Conservation (phyloP, 1,140 invertebrate genomes). For the Steinernema feltiae region DNA sequence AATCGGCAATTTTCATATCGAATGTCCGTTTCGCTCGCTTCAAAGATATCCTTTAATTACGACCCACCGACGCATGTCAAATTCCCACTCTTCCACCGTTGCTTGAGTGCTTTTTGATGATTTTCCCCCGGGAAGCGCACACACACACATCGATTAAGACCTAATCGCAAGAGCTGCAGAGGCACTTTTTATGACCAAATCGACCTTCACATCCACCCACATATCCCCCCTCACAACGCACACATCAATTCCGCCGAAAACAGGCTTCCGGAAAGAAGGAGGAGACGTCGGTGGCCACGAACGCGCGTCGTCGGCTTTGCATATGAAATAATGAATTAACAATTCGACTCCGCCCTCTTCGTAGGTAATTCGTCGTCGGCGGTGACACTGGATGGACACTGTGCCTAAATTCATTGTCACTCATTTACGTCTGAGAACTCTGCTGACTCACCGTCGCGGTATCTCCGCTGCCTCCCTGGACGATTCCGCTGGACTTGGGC, state of each 20-base stretch:
- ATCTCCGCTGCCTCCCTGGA: background rate
- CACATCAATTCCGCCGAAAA: no score
- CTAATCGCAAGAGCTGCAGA: no score
- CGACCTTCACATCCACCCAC: no score
- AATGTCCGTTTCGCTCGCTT: background rate
- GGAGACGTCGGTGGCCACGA: background rate
- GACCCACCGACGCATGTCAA: background rate
- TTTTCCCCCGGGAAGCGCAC: no score
- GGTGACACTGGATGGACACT: background rate
- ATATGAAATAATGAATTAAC: conserved; percentile 6
- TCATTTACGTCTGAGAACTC: no score
- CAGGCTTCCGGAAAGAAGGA: background rate
- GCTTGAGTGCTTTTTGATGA: no score
- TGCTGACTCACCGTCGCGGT: background rate
- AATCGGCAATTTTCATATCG: no score
- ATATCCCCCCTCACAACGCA: no score
- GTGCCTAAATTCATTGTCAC: background rate
- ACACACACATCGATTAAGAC: no score
- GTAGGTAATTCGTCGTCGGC: background rate
- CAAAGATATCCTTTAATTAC: background rate
- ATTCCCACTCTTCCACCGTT: background rate
- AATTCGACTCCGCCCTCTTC: background rate
- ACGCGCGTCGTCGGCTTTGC: background rate
- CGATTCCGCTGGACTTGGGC: no score
- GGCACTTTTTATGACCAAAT: background rate